Conservation (phyloP, 2,797 vertebrate species). For the Betta splendens region DNA sequence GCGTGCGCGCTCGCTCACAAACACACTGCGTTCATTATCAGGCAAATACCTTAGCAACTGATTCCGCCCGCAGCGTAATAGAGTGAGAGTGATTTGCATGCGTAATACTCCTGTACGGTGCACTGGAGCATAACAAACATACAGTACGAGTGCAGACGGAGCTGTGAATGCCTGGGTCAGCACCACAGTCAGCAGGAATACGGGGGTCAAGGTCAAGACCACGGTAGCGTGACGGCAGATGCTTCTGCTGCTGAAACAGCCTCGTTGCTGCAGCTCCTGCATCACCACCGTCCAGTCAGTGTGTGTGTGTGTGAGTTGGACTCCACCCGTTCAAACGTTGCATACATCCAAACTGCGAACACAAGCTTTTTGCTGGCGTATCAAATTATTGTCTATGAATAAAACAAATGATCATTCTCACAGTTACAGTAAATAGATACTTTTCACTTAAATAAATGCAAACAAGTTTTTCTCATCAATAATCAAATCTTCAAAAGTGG, state of each 20-base stretch:
- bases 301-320: too few relatives aligned
- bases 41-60: constrained; percentile 63
- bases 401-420: too few relatives aligned
- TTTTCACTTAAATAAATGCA: too few relatives aligned
- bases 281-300: too few relatives aligned
- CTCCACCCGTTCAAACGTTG: too few relatives aligned
- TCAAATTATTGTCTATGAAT: too few relatives aligned
- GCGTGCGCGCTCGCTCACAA: constrained; percentile 10
- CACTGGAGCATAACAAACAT: constrained; percentile 16
- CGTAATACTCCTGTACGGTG: constrained; percentile 44
- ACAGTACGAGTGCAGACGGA: constrained; percentile 12
- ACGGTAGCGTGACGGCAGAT: constrained; percentile 1
- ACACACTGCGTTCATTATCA: constrained; percentile 62
- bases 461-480: too few relatives aligned
- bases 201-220: constrained; percentile 27
- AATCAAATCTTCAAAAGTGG: too few relatives aligned
- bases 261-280: neutral
- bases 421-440: too few relatives aligned
- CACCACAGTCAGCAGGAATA: constrained; percentile 1
- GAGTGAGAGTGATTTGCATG: constrained; percentile 61
- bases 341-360: too few relatives aligned
- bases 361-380: too few relatives aligned
- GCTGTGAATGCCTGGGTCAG: constrained; percentile 36
- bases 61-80: constrained; percentile 55
- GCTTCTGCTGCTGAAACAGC: constrained; percentile 14